Evolutionary conservation across 1,140 invertebrate genomes (phyloP).

Genomic region (Megathymus violae): DNA sequence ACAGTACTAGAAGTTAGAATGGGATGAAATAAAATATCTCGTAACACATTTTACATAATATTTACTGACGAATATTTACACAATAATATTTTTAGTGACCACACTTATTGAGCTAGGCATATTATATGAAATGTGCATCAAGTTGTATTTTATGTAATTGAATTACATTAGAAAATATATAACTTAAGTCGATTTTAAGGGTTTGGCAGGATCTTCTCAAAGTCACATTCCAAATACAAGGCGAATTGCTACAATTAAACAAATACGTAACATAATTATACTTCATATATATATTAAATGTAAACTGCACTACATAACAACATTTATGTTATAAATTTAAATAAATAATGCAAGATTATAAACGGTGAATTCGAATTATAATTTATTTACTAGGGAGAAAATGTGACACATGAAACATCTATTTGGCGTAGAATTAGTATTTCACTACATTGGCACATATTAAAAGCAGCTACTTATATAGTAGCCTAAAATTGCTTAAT

Average conservation of each 20-base stretch:
- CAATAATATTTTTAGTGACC: slow-evolving; percentile 79
- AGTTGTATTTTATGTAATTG: slow-evolving; percentile 71
- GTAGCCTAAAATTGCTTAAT: slow-evolving; percentile 56
- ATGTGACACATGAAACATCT: slow-evolving; percentile 33
- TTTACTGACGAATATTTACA: slow-evolving; percentile 82
- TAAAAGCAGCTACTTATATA: slow-evolving; percentile 56
- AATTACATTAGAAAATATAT: slow-evolving; percentile 70
- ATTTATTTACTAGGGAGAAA: slow-evolving; percentile 29
- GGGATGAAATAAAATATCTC: neutral
- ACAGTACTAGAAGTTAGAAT: too few species aligned
- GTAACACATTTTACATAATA: slow-evolving; percentile 80
- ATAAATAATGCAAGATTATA: slow-evolving; percentile 34
- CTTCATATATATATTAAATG: slow-evolving; percentile 30
- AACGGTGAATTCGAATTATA: slow-evolving; percentile 33
- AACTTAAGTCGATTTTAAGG: slow-evolving; percentile 61
- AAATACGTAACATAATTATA: slow-evolving; percentile 55
- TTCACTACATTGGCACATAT: slow-evolving; percentile 72
- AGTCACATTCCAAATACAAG: slow-evolving; percentile 66
- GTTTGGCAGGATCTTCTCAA: slow-evolving; percentile 80
- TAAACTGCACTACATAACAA: slow-evolving; percentile 42
- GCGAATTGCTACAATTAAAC: slow-evolving; percentile 35
- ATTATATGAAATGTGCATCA: slow-evolving; percentile 81
- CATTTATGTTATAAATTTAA: slow-evolving; percentile 34
- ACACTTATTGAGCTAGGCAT: slow-evolving; percentile 81
- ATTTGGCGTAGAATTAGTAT: slow-evolving; percentile 47